Evolutionary conservation across 2,113 vertebrate genomes (phyloP).

Genomic region (Arizona elegans): DNA sequence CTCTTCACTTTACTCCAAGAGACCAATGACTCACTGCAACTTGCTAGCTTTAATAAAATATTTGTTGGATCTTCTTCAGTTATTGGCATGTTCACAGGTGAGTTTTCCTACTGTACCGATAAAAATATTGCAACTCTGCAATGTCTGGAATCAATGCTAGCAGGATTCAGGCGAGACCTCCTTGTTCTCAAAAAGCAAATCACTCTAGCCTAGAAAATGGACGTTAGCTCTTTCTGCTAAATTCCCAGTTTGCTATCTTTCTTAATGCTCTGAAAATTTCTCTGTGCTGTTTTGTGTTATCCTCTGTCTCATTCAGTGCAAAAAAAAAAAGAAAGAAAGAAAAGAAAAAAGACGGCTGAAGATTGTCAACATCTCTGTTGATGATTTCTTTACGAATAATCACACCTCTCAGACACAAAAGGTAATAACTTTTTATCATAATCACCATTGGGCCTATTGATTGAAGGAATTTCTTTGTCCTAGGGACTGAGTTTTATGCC

Average conservation of each 20-base stretch:
- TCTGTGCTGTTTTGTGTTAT: not conserved
- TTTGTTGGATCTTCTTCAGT: not conserved
- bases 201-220: not conserved
- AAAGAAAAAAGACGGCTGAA: not conserved
- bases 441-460: not conserved
- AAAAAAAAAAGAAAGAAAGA: too few relatives aligned
- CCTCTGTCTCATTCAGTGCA: not conserved
- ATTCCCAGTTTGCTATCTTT: not conserved
- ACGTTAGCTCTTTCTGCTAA: not conserved
- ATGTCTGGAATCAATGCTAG: not conserved
- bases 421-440: not conserved
- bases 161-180: not conserved
- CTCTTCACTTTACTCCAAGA: not conserved
- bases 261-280: not conserved
- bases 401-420: not conserved
- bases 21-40: not conserved
- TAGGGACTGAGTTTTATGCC: not conserved
- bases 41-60: not conserved
- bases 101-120: not conserved
- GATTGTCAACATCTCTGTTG: not conserved
- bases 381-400: conserved; percentile 11
- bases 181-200: not conserved
- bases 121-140: not conserved
- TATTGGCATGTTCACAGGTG: not conserved
- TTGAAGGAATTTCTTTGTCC: not conserved